Conservation (phyloP, 2,888 invertebrate genomes). For the Trichogramma dendrolimi region DNA sequence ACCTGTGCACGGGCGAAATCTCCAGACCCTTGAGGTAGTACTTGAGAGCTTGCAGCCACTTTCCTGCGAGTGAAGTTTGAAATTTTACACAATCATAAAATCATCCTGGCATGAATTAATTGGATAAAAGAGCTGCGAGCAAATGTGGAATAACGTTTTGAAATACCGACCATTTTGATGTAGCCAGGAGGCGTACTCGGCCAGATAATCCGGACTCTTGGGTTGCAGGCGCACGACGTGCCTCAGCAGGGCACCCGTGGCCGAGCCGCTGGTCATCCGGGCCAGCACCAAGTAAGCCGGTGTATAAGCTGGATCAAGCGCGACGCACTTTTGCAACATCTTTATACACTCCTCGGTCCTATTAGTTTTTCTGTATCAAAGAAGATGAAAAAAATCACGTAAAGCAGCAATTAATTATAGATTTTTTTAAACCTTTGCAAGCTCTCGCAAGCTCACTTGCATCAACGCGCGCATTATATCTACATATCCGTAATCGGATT, state of each 20-base stretch:
- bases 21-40: slow-evolving; percentile 59
- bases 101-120: slow-evolving; percentile 22
- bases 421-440: too few species aligned
- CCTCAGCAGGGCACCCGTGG: slow-evolving; percentile 59
- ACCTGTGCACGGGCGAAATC: slow-evolving; percentile 56
- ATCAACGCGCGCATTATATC: too few species aligned
- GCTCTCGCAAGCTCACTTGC: too few species aligned
- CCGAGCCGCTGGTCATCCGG: slow-evolving; percentile 57
- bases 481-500: too few species aligned
- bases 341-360: slow-evolving; percentile 61
- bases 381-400: background rate
- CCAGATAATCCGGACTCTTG: slow-evolving; percentile 64
- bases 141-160: too few species aligned
- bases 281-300: slow-evolving; percentile 68
- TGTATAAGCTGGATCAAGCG: slow-evolving; percentile 65
- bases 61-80: slow-evolving; percentile 51
- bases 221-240: slow-evolving; percentile 66
- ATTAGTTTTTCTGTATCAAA: slow-evolving; percentile 63
- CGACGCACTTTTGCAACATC: slow-evolving; percentile 67
- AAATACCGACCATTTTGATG: slow-evolving; percentile 59
- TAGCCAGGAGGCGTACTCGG: slow-evolving; percentile 70
- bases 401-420: background rate
- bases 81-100: background rate
- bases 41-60: slow-evolving; percentile 55
- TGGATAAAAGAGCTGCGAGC: background rate